Percentiles rank a stretch among this genome's conserved stretches.
phyloP scores from a whole-genome alignment of 2,113 vertebrate genomes.

The Sakesphorus luctuosus region DNA sequence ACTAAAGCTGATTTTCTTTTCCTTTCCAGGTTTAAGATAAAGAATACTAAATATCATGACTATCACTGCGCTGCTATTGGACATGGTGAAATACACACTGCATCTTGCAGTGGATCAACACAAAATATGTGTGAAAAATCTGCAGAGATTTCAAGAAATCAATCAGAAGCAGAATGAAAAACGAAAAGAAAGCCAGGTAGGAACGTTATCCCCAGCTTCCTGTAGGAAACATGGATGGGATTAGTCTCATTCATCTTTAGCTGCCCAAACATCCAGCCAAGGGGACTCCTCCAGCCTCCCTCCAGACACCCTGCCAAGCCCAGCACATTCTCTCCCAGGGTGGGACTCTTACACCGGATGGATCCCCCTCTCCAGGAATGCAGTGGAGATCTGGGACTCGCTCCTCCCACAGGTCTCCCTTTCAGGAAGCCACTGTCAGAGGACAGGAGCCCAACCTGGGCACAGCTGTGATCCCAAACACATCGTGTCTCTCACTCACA shows the following conservation, averaged over 20 bases:
- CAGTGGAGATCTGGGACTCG: background rate
- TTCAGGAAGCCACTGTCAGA: background rate
- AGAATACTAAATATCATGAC: fast-evolving
- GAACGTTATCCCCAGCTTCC: background rate
- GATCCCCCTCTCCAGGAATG: background rate
- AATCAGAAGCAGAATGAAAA: too few relatives aligned
- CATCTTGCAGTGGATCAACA: background rate
- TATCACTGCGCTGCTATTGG: background rate
- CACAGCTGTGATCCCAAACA: too few relatives aligned
- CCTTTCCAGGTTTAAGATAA: background rate
- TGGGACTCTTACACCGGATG: background rate
- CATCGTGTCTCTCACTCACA: too few relatives aligned
- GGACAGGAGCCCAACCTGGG: background rate
- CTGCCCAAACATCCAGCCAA: background rate
- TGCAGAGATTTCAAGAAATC: too few relatives aligned
- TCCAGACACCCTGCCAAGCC: background rate
- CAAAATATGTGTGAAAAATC: background rate
- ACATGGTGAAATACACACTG: fast-evolving
- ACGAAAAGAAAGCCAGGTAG: background rate
- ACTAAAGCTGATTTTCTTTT: background rate
- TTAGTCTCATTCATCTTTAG: background rate
- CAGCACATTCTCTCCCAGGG: background rate
- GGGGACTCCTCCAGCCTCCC: background rate
- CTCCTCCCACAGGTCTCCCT: background rate
- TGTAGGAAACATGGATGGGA: background rate